Base-by-base conservation (phyloP, 2,113 vertebrate species). In the Nyctibius bracteatus region DNA sequence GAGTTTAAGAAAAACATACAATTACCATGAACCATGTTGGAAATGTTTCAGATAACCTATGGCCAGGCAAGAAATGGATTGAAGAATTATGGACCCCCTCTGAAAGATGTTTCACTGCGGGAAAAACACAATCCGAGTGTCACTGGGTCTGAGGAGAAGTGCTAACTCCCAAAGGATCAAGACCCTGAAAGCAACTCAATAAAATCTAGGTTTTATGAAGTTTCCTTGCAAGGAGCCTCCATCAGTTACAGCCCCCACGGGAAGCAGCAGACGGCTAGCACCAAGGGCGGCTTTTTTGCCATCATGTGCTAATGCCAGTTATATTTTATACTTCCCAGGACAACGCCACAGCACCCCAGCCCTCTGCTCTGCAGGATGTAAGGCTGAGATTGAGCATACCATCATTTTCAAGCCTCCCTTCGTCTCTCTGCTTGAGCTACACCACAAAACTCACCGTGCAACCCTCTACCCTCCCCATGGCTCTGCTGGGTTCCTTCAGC, bases 201-300 rank as follows among this genome's bases (percentile, higher is more conserved):
- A 83, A 95, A 93, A 88, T 24, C 4, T 28, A 75, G 41, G 39
- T 43, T 93, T 94, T 90, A 83, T n/a, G 67, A 90, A 79, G 86
- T 55, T 79, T 86, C 86, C 65, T 67, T 63, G 80, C 59, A 57
- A 92, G 80, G 88, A 88, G 57, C 31, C 71, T 90, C 68, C 75
- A 90, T 31, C 71, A 67, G 39, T 49, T 62, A 39, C 65, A 88
- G 62, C 51, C 39, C 82, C 47, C 44, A 24, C 0, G 4, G 92
- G 92, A 81, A 58, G 88, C 1, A 1, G 81, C 54, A 59, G 71
- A 68, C 8, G 4, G 79, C 46, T 59, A 91, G 68, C 28, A 81
- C 55, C 68, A 78, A 81, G 86, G 67, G 59, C 80, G 8, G 1
- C 47, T 78, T 10, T 86, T 88, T 18, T 91, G 79, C 59, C 91